phyloP scores from a whole-genome alignment of 2,888 invertebrate genomes.

The Drosophila nr. perissopoda region DNA sequence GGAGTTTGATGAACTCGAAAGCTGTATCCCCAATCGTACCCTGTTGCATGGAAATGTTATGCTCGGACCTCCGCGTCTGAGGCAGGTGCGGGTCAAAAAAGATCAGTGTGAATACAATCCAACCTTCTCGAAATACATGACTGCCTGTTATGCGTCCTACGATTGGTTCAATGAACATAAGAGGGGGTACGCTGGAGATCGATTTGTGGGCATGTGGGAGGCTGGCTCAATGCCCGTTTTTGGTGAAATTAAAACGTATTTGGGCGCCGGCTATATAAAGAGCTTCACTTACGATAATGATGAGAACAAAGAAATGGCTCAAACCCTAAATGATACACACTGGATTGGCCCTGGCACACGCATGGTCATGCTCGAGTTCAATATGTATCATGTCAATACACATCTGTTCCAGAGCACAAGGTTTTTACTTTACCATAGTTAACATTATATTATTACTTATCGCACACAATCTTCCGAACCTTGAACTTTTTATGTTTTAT shows the following conservation, averaged over 20 bases:
- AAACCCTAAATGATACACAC: not conserved
- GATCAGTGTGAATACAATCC: not conserved
- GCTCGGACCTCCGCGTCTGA: slow-evolving; percentile 42
- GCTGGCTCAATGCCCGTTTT: not conserved
- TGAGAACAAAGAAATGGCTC: not conserved
- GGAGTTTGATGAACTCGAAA: not conserved
- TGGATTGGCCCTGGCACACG: slow-evolving; percentile 37
- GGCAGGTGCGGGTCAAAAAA: slow-evolving; percentile 26
- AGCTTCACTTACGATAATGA: slow-evolving; percentile 11
- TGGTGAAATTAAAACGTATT: slow-evolving; percentile 19
- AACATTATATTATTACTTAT: not conserved
- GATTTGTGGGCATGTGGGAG: slow-evolving; percentile 9
- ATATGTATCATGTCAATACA: slow-evolving; percentile 34
- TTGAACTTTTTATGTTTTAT: not conserved
- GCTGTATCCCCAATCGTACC: slow-evolving; percentile 7
- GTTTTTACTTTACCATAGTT: slow-evolving; percentile 8
- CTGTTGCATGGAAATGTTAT: slow-evolving; percentile 33
- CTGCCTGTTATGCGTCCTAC: slow-evolving; percentile 29
- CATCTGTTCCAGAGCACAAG: slow-evolving; percentile 21
- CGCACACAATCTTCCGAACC: not conserved
- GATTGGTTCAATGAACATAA: slow-evolving; percentile 16
- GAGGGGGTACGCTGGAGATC: not conserved
- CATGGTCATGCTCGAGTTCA: slow-evolving; percentile 33
- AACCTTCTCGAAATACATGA: not conserved
- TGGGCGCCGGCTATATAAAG: slow-evolving; percentile 32